These are phyloP conservation scores for Hydropsyche betteni DNA, from an alignment of 2,888 invertebrate genomes.

Conservation along the genomic window DNA sequence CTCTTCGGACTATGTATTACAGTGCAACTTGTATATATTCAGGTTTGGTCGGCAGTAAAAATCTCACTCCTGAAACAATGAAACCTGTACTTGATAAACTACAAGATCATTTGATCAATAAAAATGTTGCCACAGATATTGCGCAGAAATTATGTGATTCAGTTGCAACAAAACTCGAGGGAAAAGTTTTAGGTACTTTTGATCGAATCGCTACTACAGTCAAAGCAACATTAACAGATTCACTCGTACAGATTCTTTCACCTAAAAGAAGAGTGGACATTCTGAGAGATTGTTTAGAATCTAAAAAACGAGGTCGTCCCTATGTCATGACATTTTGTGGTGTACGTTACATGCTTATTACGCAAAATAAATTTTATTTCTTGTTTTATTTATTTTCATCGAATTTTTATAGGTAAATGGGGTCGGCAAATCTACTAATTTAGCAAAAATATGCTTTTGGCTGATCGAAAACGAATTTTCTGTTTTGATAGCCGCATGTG, in stretches of 20 bases:
- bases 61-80: conserved; percentile 82
- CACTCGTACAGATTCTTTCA: conserved; percentile 92
- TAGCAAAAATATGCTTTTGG: conserved; percentile 99
- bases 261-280: conserved; percentile 96
- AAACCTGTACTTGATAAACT: conserved; percentile 90
- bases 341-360: conserved; percentile 61
- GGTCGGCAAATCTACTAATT: conserved; percentile 98
- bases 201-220: conserved; percentile 91
- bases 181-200: conserved; percentile 93
- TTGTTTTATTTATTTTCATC: conserved; percentile 28
- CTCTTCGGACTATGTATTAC: conserved; percentile 6
- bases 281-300: conserved; percentile 93
- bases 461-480: conserved; percentile 95
- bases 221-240: conserved; percentile 86
- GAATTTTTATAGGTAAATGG: conserved; percentile 76
- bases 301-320: conserved; percentile 83
- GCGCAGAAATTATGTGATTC: conserved; percentile 93
- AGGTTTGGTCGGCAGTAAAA: conserved; percentile 89
- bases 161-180: conserved; percentile 88
- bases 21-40: conserved; percentile 52
- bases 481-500: conserved; percentile 98
- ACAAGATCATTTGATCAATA: conserved; percentile 93
- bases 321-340: conserved; percentile 98
- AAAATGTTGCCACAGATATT: conserved; percentile 98
- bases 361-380: not conserved